Conservation (phyloP, 2,797 vertebrate species). For the Percopsis omiscomaycus region DNA sequence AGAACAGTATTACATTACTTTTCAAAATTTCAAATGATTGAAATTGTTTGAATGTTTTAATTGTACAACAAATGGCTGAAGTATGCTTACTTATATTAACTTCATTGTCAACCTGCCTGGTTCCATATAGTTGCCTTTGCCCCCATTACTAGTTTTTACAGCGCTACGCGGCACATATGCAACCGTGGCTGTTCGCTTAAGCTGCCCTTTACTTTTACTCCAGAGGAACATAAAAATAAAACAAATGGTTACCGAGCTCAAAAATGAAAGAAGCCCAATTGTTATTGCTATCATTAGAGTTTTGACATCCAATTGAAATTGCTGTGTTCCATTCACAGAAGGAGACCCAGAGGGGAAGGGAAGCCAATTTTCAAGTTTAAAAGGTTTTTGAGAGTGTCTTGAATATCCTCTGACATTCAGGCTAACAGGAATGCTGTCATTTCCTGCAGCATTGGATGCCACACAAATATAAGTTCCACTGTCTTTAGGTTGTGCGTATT, state of each 20-base stretch:
- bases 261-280: conserved; percentile 86
- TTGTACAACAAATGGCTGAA: background rate
- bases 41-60: too few relatives aligned
- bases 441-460: conserved; percentile 84
- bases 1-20: too few relatives aligned
- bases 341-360: conserved; percentile 60
- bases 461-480: conserved; percentile 82
- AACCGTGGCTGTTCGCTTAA: conserved; percentile 83
- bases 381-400: conserved; percentile 52
- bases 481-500: conserved; percentile 80
- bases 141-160: conserved; percentile 28
- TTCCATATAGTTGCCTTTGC: conserved; percentile 53
- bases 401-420: conserved; percentile 74
- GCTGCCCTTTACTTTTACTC: conserved; percentile 85
- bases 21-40: too few relatives aligned
- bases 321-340: conserved; percentile 40
- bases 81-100: conserved; percentile 68
- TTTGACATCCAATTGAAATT: conserved; percentile 75
- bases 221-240: conserved; percentile 88
- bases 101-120: conserved; percentile 79
- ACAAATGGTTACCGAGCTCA: conserved; percentile 85
- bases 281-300: conserved; percentile 82
- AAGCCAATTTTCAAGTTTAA: conserved; percentile 65
- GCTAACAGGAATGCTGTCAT: conserved; percentile 76
- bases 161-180: conserved; percentile 79